These are phyloP conservation scores for Orcinus orca DNA, from an alignment of 2,113 vertebrate genomes.

Conservation along the genomic window DNA sequence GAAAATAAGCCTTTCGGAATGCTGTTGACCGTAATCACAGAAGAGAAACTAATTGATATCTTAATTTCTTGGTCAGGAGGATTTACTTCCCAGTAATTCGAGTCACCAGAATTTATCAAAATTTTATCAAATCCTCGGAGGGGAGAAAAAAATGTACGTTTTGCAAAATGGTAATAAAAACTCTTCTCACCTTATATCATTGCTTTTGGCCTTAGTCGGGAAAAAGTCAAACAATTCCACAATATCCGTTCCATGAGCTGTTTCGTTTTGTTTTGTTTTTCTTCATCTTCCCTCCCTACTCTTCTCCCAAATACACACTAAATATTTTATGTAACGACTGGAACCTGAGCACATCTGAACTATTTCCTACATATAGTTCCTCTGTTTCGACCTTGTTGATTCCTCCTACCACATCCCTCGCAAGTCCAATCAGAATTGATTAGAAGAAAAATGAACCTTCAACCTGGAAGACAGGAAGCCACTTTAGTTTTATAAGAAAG, in stretches of 20 bases:
- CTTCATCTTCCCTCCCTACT: background rate
- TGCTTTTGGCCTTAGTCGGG: conserved; percentile 3
- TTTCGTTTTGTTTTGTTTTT: background rate
- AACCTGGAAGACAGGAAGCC: background rate
- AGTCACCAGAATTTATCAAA: conserved; percentile 39
- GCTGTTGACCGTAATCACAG: background rate
- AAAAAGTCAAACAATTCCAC: conserved; percentile 7
- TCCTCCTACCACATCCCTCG: background rate
- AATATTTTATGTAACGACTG: background rate
- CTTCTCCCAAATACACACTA: background rate
- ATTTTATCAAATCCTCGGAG: background rate
- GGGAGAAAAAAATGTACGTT: background rate
- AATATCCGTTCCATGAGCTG: background rate
- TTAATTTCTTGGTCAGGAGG: conserved; percentile 21
- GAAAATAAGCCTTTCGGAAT: background rate
- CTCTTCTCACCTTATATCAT: background rate
- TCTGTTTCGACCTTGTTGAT: background rate
- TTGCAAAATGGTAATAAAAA: conserved; percentile 36
- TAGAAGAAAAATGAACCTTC: background rate
- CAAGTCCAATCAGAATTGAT: background rate
- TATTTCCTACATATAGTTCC: background rate
- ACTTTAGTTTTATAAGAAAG: background rate
- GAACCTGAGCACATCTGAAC: background rate
- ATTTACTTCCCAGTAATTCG: conserved; percentile 3
- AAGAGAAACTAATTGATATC: background rate